Base-by-base conservation (phyloP, 2,888 invertebrate genomes). In the Octodonta nipae region DNA sequence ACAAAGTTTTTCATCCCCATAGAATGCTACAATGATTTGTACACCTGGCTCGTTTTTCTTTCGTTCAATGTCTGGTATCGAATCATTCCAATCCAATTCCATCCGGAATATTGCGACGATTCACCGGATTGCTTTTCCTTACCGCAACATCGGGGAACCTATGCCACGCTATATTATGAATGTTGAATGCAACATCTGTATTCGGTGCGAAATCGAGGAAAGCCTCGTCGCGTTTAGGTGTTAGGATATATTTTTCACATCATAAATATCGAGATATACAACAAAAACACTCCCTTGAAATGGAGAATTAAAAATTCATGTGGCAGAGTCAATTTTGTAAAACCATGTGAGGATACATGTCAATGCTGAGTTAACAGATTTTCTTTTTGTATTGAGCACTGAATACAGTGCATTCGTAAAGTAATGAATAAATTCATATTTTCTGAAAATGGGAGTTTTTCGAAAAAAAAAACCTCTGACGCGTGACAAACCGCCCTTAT, bases 111-210 rank as follows among this genome's bases (percentile, higher is more conserved):
- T 58, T 51, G 54, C 52, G 52, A 52, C 54, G 50, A 57, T 58
- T 56, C 56, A 51, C 52, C 52, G 49, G 54, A 57, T 58, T 58
- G 58, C 55, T 54, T 54, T 54, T 52, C 50, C 51, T 50, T 51
- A 49, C 52, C 49, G 50, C 54, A 51, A 56, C 52, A 55, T 56
- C 56, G 55, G 53, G 47, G 53, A 52, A 45, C 51, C 51, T 11
- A 22, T 11, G 4, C 22, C 11, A 46, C 47, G 50, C 49, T 49
- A 52, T 52, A 58, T 58, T 58, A 60, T 60, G 57, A 60, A 60
- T 58, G 55, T 58, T 58, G 56, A 58, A 58, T 58, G 58, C 48
- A 52, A 56, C 56, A 60, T 59, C 58, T 59, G 58, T 58, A 59
- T 58, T 56, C 56, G 34, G 42, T 47, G 38, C 44, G 43, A 44